Base-by-base conservation (phyloP, 2,888 invertebrate genomes). In the Ramazzottius varieornatus region DNA sequence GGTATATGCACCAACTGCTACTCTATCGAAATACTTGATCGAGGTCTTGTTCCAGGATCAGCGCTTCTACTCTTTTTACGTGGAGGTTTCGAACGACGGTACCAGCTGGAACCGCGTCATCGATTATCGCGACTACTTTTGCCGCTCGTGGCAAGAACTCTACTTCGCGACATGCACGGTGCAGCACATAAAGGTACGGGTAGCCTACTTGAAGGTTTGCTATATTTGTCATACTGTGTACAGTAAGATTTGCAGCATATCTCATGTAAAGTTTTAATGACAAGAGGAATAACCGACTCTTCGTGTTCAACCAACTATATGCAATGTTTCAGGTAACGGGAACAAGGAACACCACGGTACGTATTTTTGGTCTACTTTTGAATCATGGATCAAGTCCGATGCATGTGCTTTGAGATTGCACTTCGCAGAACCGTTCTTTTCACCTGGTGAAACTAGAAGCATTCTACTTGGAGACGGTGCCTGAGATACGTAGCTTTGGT, bases 101-200 rank as follows among this genome's bases (percentile, higher is more conserved):
- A 85, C 85, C 75, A 88, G 93, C 76, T 98, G 96, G 93, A 84
- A 87, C 68, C 82, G 86, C 67, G 85, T 98, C 66, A 82, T 94
- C 68, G 94, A 98, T 78, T 87, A 96, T 79, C 85, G 86, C 69
- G 81, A 83, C 69, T 92, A 86, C 79, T 84, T 85, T 75, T 98
- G 98, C 75, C 84, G 98, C 67, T 93, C 93, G 29, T 93, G 91
- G 90, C 98, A 98, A 79, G 84, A 84, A 74, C 82, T 98, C 64
- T 92, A 88, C 79, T 98, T 98, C 78, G 82, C 84, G 70, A 82
- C 87, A 40, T 78, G 88, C 67, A 54, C 54, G 29, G 54, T 54
- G 20, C 54, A 54, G 54, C 54, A 54, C 29, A 54, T 33, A 8
- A 13, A 32, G 64, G 34, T 64, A n/a, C 16, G 63, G 8, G 29